Evolutionary conservation across 2,797 vertebrate species (phyloP), one percentile per base, ranked within the genome.

Genomic region (Vireo griseus): DNA sequence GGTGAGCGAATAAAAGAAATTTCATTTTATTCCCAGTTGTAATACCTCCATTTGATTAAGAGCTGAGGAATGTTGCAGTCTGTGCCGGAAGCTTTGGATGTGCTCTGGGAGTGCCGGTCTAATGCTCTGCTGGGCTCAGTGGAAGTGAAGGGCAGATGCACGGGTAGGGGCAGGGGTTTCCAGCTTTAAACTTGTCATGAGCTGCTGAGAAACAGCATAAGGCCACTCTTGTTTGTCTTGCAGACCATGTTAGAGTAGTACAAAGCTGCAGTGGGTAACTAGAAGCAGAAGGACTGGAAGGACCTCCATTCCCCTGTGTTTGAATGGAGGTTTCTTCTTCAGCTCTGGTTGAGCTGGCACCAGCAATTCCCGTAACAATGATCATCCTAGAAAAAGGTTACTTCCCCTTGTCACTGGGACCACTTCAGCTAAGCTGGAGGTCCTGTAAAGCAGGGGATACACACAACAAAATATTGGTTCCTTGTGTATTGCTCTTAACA

Each of bases 101-200:
- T 42, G 29, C 28, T 54, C 15, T 65, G 40, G 28, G 6, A 44
- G 0, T 1, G 1, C 5, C 16, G 24, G 6, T 62, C 25, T 63
- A 18, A 15, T 33, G 14, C 20, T 79, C 11, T 50, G 39, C 51
- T 76, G 37, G 31, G 44, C 16, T 40, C 11, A 55, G 8, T 10
- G 31, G 22, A 52, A 90, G 11, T 7, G 11, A 72, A 47, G 3
- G 22, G 5, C 22, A 59, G 9, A 13, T 3, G 1, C 39, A 40
- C 12, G 3, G 22, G 5, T 20, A 47, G 3, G 3, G 22, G 5
- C 20, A 47, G 6, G 17, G 2, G 1, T 75, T 88, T 77, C 25
- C 33, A 73, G 19, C 12, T 66, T 74, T 65, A 86, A 68, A 58
- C 8, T 45, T 39, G 39, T 55, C 14, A 31, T 33, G 12, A 88